Base-by-base conservation (phyloP, 2,888 invertebrate species). In the Adelognathus sp. region DNA sequence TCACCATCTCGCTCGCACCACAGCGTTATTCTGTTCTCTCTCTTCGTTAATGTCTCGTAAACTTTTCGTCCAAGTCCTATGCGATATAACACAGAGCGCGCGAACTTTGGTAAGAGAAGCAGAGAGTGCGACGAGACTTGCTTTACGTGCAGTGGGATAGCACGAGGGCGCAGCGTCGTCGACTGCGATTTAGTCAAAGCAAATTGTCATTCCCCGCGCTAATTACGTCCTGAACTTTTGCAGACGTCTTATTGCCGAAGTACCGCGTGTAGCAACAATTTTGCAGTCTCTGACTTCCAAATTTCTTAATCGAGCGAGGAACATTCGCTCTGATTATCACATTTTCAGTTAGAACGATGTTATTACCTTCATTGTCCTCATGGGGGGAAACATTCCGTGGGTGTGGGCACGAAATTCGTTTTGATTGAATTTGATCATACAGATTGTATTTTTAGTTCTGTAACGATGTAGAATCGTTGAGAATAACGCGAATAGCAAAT, bases 141-240 rank as follows among this genome's bases (percentile, higher is more conserved):
- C 18, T 24, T 21, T 46, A 3, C 11, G n/a, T 46, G 50, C 31
- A 21, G 29, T 14, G 33, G 24, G 39, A 33, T 64, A 44, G 73
- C 58, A 70, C 29, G 50, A 56, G 63, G 54, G 44, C 14, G 29
- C 52, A 27, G 56, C 16, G 54, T n/a, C 64, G 63, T 29, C 56
- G 41, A 24, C 31, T 60, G 54, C 64, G 75, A 82, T 83, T 82
- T 75, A 73, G 75, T 81, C 80, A 79, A 82, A 82, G 82, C 70
- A 81, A 82, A 83, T 82, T 83, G 82, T 82, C 83, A 83, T 81
- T 81, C 76, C 69, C 56, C 60, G 61, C 72, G 76, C 64, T 82
- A 83, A 83, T 83, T 83, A 79, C 73, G 70, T 79, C 64, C 67
- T 52, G 71, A 82, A 81, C 77, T 82, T 81, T 79, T 69, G 64